Evolutionary conservation across 2,113 vertebrate genomes (phyloP), one percentile per base, ranked within the genome.

Genomic region (Tetrax tetrax): DNA sequence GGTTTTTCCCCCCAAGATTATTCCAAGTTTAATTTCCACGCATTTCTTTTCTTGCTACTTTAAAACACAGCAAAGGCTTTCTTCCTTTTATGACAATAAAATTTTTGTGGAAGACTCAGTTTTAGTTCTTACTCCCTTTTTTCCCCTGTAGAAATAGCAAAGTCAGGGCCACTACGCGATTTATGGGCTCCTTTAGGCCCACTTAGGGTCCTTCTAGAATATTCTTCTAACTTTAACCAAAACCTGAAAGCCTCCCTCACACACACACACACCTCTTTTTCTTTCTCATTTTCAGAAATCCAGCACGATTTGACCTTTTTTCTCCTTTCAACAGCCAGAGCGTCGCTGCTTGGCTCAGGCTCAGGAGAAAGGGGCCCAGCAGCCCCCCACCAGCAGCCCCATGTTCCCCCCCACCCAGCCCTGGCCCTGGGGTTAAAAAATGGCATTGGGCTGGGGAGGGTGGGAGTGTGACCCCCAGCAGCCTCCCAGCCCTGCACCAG

Each of bases 251-350:
- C 17, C 24, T 81, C 72, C 14, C 24, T 20, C 28, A 21, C 22
- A 3, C 7, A 1, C 22, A 3, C 7, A 1, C 7, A 4, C 12
- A 3, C 17, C 20, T 8, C 19, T 18, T 8, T 21, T 41, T 21
- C 9, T n/a, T 56, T 25, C 20, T 50, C 9, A 16, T 20, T 23
- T 35, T 53, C 41, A 37, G 31, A 50, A 37, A 45, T 24, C 10
- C 19, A 16, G 6, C 5, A 17, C 16, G 10, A 60, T 24, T 43
- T 12, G 6, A 56, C 63, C 27, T 56, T 43, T 43, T 50, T 37
- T 3, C 29, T 43, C 0, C 41, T 56, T 22, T 8, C 29, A 37
- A 11, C 31, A 45, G 50, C 41, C 63, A 81, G 54, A 19, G 28
- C n/a, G 11, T 9, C 25, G 7, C 18, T 12, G 18, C 54, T 37